Evolutionary conservation across 2,888 invertebrate genomes (phyloP).

Genomic region (Thysanoteuthis rhombus): DNA sequence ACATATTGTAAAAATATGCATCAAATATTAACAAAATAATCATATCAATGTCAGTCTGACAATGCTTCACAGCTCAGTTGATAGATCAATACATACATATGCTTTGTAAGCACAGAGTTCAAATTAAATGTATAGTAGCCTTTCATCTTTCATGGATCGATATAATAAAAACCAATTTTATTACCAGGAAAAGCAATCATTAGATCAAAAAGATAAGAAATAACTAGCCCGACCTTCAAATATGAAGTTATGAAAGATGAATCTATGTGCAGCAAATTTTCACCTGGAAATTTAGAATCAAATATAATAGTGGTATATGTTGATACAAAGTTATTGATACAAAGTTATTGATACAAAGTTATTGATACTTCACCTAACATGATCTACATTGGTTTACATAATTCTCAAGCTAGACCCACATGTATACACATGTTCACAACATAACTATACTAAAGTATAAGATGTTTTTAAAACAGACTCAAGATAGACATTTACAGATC

Average conservation of each 20-base stretch:
- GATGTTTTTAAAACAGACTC: no score
- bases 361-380: background rate
- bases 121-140: background rate
- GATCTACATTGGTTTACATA: background rate
- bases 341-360: rapidly evolving
- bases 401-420: background rate
- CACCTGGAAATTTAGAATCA: background rate
- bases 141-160: background rate
- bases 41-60: background rate
- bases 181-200: background rate
- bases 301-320: background rate
- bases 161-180: background rate
- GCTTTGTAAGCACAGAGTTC: background rate
- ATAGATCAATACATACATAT: background rate
- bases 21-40: background rate
- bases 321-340: no score
- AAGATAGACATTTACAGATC: no score
- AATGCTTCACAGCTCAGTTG: background rate
- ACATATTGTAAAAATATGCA: no score
- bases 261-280: background rate
- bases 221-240: background rate
- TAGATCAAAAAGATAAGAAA: background rate
- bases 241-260: background rate
- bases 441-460: no score
- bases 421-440: no score